These are phyloP conservation scores for Danaus chrysippus DNA, from an alignment of 2,888 invertebrate genomes.

Conservation along the genomic window DNA sequence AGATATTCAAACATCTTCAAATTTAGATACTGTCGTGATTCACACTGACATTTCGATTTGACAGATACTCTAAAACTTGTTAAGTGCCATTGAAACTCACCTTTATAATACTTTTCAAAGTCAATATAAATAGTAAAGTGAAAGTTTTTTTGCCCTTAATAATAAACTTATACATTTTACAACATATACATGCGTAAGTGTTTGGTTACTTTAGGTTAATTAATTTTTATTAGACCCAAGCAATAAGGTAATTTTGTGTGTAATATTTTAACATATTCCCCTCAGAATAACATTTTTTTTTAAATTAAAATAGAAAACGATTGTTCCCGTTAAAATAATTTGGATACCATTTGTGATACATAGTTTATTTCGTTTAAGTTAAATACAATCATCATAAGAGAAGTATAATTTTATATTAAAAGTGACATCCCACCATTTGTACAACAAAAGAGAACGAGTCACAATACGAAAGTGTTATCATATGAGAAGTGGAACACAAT, in stretches of 20 bases:
- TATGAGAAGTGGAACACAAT: slow-evolving; percentile 13
- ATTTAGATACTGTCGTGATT: slow-evolving; percentile 60
- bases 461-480: slow-evolving; percentile 16
- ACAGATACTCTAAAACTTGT: slow-evolving; percentile 61
- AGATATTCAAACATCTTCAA: slow-evolving; percentile 56
- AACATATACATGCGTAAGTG: slow-evolving; percentile 4
- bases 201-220: slow-evolving; percentile 8
- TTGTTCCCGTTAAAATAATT: too few relatives aligned
- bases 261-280: too few relatives aligned
- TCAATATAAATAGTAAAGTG: slow-evolving; percentile 38
- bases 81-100: slow-evolving; percentile 56
- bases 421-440: slow-evolving; percentile 2
- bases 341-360: too few relatives aligned
- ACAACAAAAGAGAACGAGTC: neutral
- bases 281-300: too few relatives aligned
- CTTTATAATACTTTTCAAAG: slow-evolving; percentile 59
- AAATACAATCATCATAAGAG: slow-evolving; percentile 6
- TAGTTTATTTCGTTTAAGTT: slow-evolving; percentile 27
- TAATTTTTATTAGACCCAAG: too few relatives aligned
- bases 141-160: slow-evolving; percentile 26
- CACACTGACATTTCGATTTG: slow-evolving; percentile 51
- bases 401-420: neutral
- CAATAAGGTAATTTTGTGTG: too few relatives aligned
- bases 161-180: neutral
- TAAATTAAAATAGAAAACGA: too few relatives aligned